A percentile compares a stretch with the other conserved stretches of the same genome.
Evolutionary conservation across 37 sponge, comb jelly and placozoan genomes (phyloP).

Genomic region (Amphimedon queenslandica): DNA sequence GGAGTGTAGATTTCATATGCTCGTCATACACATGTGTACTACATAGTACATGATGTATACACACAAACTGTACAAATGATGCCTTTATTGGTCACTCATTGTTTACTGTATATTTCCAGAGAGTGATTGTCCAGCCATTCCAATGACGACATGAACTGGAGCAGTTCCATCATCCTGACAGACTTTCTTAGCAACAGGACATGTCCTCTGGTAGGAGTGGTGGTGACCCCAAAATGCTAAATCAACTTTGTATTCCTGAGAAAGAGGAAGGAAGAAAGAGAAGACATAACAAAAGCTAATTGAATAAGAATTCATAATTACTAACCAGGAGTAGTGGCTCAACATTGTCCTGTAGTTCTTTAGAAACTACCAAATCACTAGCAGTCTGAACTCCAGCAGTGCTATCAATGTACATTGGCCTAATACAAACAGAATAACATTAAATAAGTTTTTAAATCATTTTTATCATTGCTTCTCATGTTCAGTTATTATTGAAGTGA

Average conservation of each 20-base stretch:
- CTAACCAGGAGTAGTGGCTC: constrained; percentile 63
- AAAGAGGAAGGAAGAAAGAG: background rate
- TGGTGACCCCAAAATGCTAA: constrained; percentile 75
- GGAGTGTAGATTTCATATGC: no score
- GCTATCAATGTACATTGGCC: constrained; percentile 76
- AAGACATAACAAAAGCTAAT: background rate
- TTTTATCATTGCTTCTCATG: no score
- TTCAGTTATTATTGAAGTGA: no score
- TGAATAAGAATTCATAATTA: no score
- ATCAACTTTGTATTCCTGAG: no score
- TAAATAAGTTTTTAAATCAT: no score
- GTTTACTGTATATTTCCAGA: no score
- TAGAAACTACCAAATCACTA: constrained; percentile 30
- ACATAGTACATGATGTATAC: no score
- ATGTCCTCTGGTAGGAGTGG: constrained; percentile 71
- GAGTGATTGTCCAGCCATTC: no score
- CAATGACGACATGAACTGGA: constrained; percentile 38
- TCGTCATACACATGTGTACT: no score
- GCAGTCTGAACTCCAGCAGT: background rate
- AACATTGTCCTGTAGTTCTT: constrained; percentile 21
- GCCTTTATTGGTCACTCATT: no score
- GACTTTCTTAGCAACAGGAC: constrained; percentile 41
- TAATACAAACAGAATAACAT: background rate
- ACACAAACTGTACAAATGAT: no score
- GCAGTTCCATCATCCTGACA: constrained; percentile 23